Base-by-base conservation (phyloP, 1,140 invertebrate species). In the Ridgeia piscesae region DNA sequence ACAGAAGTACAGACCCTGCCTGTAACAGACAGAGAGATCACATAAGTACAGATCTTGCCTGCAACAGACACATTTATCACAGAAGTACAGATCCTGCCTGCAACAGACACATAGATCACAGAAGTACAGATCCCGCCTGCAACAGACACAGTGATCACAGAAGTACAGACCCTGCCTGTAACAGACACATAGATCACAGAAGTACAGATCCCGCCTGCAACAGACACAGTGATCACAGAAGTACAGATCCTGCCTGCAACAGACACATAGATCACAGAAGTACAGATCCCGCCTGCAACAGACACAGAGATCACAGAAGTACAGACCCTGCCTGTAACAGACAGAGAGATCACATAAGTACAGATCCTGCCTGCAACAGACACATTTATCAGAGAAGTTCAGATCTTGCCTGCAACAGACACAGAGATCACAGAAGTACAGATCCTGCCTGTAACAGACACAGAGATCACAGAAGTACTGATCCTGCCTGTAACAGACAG, bases 111-210 rank as follows among this genome's bases (percentile, higher is more conserved):
- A 50, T 0, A 33, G 33, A 11, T 42, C 42, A 42, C 42, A 4
- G 11, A 42, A 42, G 42, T 42, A 42, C 42, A 42, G 4, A 42
- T 42, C 4, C 42, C 11, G 42, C 11, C 42, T 42, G 42, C n/a
- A 42, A 11, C 11, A 42, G 42, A 42, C 11, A 42, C 4, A 42
- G 42, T 6, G 4, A 42, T 42, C 4, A 42, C 11, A 6, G 42
- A 42, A 42, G 4, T n/a, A 94, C 96, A 96, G 27, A 95, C 95
- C 1, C 94, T 92, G 93, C 94, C 42, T 42, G 42, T 11, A 42
- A 42, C 42, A 42, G 42, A 42, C 11, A 42, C 11, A 42, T 42
- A 42, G 42, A 42, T 42, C 4, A 14, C 48, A 34, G 27, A 77
- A 33, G 89, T 14, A 92, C 6, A 89, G 33, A 89, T 33, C 34